Evolutionary conservation across 1,140 invertebrate genomes (phyloP), one percentile per base, ranked within the genome.

Genomic region (Anoplophora glabripennis): DNA sequence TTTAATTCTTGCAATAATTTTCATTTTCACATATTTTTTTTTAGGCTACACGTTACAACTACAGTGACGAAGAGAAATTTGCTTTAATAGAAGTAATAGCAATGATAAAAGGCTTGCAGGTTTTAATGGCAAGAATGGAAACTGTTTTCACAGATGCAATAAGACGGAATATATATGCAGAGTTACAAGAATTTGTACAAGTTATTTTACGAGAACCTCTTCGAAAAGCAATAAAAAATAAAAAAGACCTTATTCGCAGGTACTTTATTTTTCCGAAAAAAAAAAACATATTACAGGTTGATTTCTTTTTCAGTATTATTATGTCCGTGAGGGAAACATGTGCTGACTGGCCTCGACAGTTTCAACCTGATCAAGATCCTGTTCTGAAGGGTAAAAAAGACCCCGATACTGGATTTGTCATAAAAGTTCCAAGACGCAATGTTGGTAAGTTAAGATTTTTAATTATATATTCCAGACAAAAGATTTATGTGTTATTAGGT

Each of bases 21-120:
- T 53, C n/a, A 35, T 3, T 40, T 53, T 14, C 12, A n/a, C 37
- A 4, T 54, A 11, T 34, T 33, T 36, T 14, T n/a, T 54, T 57
- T 64, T 68, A 87, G 84, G 94, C 96, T 0, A 99, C 96, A 0
- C 84, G 94, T 15, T 99, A 99, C 78, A 99, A 99, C 79, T 99
- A 99, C 75, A 92, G 89, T 7, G 90, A 92, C 18, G 94, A 96
- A 71, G 98, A 99, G 79, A 99, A 99, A 76, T 96, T 96, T 80
- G 96, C 96, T 5, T 79, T 99, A 37, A 97, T 99, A 65, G 96
- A 99, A 81, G 92, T 98, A 12, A 98, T 99, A 66, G 94, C 96
- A 0, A 99, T 99, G 96, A 98, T 99, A 64, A 99, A 99, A 81
- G 96, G 96, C 1, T 81, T 99, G 7, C 97, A 99, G 79, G 92